A percentile compares a stretch with the other conserved stretches of the same genome.
phyloP scores from a whole-genome alignment of 2,797 vertebrate genomes.

The Xerus rutilus region DNA sequence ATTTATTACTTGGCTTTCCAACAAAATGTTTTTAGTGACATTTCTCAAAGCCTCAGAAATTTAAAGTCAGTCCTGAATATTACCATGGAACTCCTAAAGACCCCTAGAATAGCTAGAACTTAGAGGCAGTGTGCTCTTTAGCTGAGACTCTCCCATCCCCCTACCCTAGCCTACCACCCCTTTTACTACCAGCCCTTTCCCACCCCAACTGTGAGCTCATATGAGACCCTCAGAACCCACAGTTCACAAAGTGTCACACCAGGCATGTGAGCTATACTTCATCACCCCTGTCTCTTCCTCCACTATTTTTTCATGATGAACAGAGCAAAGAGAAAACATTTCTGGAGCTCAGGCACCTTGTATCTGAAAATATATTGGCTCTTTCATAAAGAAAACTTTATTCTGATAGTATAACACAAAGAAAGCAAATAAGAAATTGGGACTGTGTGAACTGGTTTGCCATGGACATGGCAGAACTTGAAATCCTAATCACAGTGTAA shows the following conservation, averaged over 20 bases:
- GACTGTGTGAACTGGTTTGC: background rate
- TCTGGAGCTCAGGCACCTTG: background rate
- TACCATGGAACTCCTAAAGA: background rate
- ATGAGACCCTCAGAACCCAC: background rate
- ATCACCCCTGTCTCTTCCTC: background rate
- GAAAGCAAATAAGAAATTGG: background rate
- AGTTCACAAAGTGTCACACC: background rate
- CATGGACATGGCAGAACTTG: background rate
- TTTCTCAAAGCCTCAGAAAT: background rate
- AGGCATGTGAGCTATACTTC: background rate
- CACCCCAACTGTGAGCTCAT: background rate
- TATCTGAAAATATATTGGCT: background rate
- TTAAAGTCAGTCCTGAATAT: background rate
- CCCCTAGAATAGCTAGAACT: background rate
- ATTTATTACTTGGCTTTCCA: conserved; percentile 2
- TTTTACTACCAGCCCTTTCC: background rate
- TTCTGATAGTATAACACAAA: background rate
- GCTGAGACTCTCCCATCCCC: background rate
- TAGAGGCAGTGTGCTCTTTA: background rate
- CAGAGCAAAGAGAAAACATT: background rate
- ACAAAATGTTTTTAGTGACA: background rate
- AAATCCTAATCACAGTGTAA: background rate
- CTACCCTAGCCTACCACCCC: background rate
- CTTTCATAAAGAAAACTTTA: conserved; percentile 4
- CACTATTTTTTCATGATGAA: background rate